Base-by-base conservation (phyloP, 2,888 invertebrate species). In the Tineola bisselliella region DNA sequence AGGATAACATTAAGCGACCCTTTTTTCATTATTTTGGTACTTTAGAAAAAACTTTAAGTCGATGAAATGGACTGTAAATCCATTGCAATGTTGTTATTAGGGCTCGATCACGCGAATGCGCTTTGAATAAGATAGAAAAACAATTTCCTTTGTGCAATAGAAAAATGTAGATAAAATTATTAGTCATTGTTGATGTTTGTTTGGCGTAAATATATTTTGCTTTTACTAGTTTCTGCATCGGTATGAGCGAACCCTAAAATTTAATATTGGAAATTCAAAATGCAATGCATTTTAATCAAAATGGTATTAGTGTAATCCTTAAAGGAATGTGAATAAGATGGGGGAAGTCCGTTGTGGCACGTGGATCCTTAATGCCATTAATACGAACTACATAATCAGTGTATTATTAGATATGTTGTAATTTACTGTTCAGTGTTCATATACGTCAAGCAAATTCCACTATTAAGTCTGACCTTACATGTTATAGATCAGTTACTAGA, bases 241-340 rank as follows among this genome's bases (percentile, higher is more conserved):
- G 56, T 58, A 58, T 68, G 69, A 70, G 69, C 70, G 68, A 75
- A 74, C 74, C 79, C 73, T 75, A 72, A 81, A 80, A 80, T 81
- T 79, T 78, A 80, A 84, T 82, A 83, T 81, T 78, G 77, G 78
- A 81, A 79, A 77, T 74, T 77, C 75, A 75, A 64, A 68, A 64
- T 64, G 67, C 66, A 67, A 75, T 82, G 81, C 78, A 79, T 82
- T 86, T 84, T 84, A 84, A 86, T 86, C 83, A 86, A 86, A 83
- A 76, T 70, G 80, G 86, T 72, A 86, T 86, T 86, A 86, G 79
- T 78, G 72, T 83, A 84, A 84, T 84, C 83, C 79, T 73, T 76
- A 75, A 57, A 38, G 78, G 81, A 84, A 83, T 83, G 79, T 30
- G 58, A 33, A 58, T 58, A 58, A 58, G 19, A 58, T 33, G n/a